Evolutionary conservation across 1,140 invertebrate genomes (phyloP), one percentile per base, ranked within the genome.

Genomic region (Lineus longissimus): DNA sequence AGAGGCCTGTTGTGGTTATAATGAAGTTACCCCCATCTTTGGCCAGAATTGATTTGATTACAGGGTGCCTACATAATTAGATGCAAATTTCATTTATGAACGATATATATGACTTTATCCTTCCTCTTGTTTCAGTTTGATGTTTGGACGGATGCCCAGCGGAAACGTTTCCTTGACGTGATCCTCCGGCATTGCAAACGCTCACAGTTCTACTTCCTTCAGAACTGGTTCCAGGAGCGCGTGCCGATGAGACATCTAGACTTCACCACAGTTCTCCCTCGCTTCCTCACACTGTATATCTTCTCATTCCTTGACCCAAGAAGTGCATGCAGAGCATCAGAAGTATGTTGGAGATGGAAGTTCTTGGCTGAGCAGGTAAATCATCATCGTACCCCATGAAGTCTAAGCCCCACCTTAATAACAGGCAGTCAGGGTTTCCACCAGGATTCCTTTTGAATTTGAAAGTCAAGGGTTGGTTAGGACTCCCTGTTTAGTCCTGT

Each of bases 251-350:
- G 51, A 22, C 67, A 65, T 29, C 41, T 70, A 29, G 73, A 74
- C 64, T 70, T 70, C 55, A 70, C 70, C 1, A 59, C 55, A 25
- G 25, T 70, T 43, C 59, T 74, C 6, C 71, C 73, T 0, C 59
- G 66, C 27, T 68, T 64, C 61, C 61, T 74, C 11, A 62, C 65
- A 4, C 57, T 70, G 13, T 70, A 73, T 55, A 72, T 74, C 23
- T 72, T 74, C 43, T 73, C 71, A 1, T 73, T 66, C 58, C 58
- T 74, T 2, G 72, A 73, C 41, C 69, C 73, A 1, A 61, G 65
- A 56, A 67, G 51, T 64, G 55, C 74, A 13, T 62, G 64, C 36
- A 56, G 73, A 43, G 65, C 62, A 0, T 56, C 69, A 17, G 55
- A 59, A 30, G 66, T 72, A 27, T 68, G 36, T 51, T 72, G 65